Conservation (phyloP, 2,113 vertebrate genomes). For the Axis porcinus region DNA sequence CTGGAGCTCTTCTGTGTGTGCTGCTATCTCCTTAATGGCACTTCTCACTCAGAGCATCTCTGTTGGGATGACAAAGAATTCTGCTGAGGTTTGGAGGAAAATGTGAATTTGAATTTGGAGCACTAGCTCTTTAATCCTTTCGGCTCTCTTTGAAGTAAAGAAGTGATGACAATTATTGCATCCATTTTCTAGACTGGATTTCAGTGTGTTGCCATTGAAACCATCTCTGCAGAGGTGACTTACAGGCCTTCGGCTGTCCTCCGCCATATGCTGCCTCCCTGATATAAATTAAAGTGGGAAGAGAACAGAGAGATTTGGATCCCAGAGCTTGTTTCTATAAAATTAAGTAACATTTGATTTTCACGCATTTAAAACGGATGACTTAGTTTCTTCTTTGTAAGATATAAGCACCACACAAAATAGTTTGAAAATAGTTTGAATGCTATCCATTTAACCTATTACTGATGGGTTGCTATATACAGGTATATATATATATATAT, state of each 20-base stretch:
- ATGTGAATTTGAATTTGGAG: slow-evolving; percentile 55
- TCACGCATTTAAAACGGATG: slow-evolving; percentile 35
- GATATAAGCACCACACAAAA: not conserved
- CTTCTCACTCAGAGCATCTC: slow-evolving; percentile 48
- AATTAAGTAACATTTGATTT: slow-evolving; percentile 47
- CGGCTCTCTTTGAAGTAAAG: not conserved
- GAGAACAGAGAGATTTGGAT: slow-evolving; percentile 52
- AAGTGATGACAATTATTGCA: not conserved
- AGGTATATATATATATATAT: not conserved
- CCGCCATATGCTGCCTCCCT: slow-evolving; percentile 50
- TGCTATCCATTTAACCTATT: not conserved
- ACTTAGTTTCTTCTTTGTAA: slow-evolving; percentile 18
- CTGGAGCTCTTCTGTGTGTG: slow-evolving; percentile 18
- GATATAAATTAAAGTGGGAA: slow-evolving; percentile 58
- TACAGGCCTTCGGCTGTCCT: slow-evolving; percentile 35
- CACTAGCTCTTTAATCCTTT: slow-evolving; percentile 46
- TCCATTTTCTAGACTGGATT: slow-evolving; percentile 40
- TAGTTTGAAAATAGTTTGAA: not conserved
- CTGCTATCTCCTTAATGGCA: slow-evolving; percentile 59
- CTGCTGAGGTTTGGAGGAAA: slow-evolving; percentile 55
- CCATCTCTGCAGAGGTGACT: slow-evolving; percentile 58
- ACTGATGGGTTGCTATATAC: not conserved
- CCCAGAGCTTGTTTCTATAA: slow-evolving; percentile 57
- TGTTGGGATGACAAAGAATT: slow-evolving; percentile 47
- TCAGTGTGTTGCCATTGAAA: slow-evolving; percentile 47